Conservation (phyloP, 2,888 invertebrate genomes). For the Linnaemya tessellans region DNA sequence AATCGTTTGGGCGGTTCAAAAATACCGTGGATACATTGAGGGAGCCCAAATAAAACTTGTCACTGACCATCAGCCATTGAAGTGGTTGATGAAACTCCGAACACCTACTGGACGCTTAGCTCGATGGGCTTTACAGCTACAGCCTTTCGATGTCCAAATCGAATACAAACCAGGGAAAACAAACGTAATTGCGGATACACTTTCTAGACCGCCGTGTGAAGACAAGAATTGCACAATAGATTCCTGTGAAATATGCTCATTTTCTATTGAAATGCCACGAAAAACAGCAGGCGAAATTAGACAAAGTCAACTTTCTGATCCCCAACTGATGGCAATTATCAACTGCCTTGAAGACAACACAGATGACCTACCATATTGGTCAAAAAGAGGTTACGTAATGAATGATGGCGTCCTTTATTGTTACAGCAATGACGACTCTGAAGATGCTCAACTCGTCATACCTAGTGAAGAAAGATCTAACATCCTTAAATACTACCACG, state of each 20-base stretch:
- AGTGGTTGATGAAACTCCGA: constrained; percentile 81
- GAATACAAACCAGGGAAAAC: constrained; percentile 80
- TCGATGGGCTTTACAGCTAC: constrained; percentile 83
- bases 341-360: constrained; percentile 26
- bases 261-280: constrained; percentile 39
- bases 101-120: constrained; percentile 81
- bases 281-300: constrained; percentile 13
- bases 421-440: constrained; percentile 37
- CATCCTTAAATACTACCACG: background rate
- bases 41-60: constrained; percentile 74
- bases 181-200: constrained; percentile 75
- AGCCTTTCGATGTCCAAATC: constrained; percentile 80
- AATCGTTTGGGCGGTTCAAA: constrained; percentile 78
- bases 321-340: constrained; percentile 34
- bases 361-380: constrained; percentile 38
- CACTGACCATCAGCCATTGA: no score
- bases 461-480: background rate
- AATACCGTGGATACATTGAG: constrained; percentile 81
- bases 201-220: constrained; percentile 63
- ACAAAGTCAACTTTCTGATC: constrained; percentile 38
- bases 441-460: constrained; percentile 29
- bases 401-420: constrained; percentile 10
- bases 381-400: constrained; percentile 26
- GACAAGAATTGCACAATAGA: background rate
- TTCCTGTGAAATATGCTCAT: constrained; percentile 28